Percentiles rank a stretch among this genome's conserved stretches.
Evolutionary conservation across 2,797 vertebrate genomes (phyloP).

Genomic region (Hafferia zeledoni): DNA sequence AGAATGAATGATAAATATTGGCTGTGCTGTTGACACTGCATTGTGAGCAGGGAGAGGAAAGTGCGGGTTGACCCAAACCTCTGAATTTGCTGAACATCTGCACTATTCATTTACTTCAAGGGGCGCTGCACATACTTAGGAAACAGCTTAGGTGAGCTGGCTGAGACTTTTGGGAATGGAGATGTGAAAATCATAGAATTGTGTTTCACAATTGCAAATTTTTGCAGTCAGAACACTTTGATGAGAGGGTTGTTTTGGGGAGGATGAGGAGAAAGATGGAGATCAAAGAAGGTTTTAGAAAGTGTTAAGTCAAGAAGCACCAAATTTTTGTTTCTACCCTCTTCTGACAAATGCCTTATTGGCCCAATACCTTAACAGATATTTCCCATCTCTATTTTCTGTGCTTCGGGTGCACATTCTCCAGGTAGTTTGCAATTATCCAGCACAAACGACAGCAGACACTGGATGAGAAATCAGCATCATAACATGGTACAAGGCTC

Average conservation of each 20-base stretch:
- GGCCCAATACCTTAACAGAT: not conserved
- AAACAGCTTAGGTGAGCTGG: not conserved
- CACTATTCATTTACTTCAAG: not conserved
- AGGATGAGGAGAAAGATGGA: not conserved
- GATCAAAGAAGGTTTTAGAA: not conserved
- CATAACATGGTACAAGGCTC: not conserved
- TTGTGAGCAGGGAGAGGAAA: not conserved
- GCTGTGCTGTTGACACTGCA: not conserved
- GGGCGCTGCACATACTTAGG: not conserved
- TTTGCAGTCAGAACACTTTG: not conserved
- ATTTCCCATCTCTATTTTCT: not conserved
- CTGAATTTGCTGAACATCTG: not conserved
- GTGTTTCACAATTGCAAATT: not conserved
- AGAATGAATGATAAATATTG: not conserved
- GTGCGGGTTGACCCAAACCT: not conserved
- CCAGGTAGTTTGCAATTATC: not conserved
- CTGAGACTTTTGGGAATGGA: not conserved
- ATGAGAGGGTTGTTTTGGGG: not conserved
- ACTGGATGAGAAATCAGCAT: constrained; percentile 16
- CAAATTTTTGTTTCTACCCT: not conserved
- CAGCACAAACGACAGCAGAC: not conserved
- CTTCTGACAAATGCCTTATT: not conserved
- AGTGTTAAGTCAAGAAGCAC: not conserved
- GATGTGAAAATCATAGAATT: not conserved
- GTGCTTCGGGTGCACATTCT: not conserved